Evolutionary conservation across 2,888 invertebrate genomes (phyloP).

Genomic region (Serripes groenlandicus): DNA sequence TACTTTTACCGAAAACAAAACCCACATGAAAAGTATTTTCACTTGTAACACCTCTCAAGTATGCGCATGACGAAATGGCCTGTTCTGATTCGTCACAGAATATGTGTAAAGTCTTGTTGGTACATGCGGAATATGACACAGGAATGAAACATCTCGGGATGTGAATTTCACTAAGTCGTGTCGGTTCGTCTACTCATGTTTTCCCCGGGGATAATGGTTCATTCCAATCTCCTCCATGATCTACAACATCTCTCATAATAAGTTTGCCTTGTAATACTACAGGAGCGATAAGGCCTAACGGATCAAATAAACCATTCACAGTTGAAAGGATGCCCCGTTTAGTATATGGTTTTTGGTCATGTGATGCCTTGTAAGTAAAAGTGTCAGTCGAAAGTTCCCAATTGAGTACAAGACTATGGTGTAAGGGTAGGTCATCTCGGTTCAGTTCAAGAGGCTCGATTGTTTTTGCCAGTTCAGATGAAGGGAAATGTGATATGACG

Average conservation of each 20-base stretch:
- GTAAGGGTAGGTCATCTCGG: slow-evolving; percentile 46
- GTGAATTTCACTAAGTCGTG: not conserved
- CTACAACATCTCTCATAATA: not conserved
- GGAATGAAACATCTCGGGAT: not conserved
- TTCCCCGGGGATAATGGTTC: not conserved
- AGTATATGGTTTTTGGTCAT: slow-evolving; percentile 49
- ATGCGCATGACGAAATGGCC: slow-evolving; percentile 69
- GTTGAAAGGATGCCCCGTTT: slow-evolving; percentile 56
- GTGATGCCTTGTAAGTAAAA: slow-evolving; percentile 41
- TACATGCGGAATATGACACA: not conserved
- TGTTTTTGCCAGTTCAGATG: slow-evolving; percentile 52
- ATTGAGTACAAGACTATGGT: slow-evolving; percentile 58
- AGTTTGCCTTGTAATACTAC: slow-evolving; percentile 24
- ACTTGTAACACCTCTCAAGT: slow-evolving; percentile 14
- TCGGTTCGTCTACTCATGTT: not conserved
- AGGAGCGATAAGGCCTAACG: slow-evolving; percentile 65
- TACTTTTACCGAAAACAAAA: slow-evolving; percentile 69
- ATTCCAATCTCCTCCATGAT: not conserved
- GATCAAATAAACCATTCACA: slow-evolving; percentile 66
- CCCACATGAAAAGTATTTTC: not conserved
- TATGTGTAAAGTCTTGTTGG: slow-evolving; percentile 42
- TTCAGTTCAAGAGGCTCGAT: slow-evolving; percentile 40
- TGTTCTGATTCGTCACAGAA: slow-evolving; percentile 70
- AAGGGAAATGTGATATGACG: slow-evolving; percentile 40
- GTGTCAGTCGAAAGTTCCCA: slow-evolving; percentile 55